Evolutionary conservation across 2,888 invertebrate species (phyloP).

Genomic region (Drosophila bunnanda): DNA sequence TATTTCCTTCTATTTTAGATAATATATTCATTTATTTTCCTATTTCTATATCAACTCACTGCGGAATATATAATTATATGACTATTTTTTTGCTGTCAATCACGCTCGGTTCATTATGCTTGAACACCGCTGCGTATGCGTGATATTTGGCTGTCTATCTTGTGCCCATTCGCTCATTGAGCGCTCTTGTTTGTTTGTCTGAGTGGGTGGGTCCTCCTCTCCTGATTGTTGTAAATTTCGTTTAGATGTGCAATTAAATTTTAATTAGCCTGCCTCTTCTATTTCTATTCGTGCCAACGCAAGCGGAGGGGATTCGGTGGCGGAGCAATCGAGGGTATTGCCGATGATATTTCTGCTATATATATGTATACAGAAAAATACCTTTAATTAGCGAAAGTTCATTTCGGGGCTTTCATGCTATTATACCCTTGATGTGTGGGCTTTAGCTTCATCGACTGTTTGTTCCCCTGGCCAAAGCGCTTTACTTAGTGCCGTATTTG

Average conservation of each 20-base stretch:
- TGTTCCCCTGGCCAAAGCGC: constrained; percentile 20
- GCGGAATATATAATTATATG: background rate
- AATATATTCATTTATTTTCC: background rate
- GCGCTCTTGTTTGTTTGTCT: constrained; percentile 18
- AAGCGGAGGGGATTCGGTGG: constrained; percentile 14
- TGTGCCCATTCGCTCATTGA: constrained; percentile 17
- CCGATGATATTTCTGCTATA: constrained; percentile 29
- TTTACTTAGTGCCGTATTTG: constrained; percentile 43
- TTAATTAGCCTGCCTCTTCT: constrained; percentile 73
- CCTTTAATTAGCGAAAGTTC: constrained; percentile 51
- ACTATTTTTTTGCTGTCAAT: constrained; percentile 12
- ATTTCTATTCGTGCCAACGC: constrained; percentile 26
- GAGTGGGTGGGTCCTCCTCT: constrained; percentile 25
- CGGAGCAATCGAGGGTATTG: constrained; percentile 15
- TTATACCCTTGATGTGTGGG: constrained; percentile 50
- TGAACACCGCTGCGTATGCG: constrained; percentile 34
- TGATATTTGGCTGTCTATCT: constrained; percentile 35
- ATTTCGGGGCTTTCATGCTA: constrained; percentile 43
- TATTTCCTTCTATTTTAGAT: no score
- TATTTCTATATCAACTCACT: no score
- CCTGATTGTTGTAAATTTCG: constrained; percentile 73
- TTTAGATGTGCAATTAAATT: constrained; percentile 76
- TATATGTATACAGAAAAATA: constrained; percentile 46
- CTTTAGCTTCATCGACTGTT: constrained; percentile 31
- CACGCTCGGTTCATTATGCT: constrained; percentile 22